phyloP scores from a whole-genome alignment of 2,888 invertebrate genomes.

The Neoascia interrupta region DNA sequence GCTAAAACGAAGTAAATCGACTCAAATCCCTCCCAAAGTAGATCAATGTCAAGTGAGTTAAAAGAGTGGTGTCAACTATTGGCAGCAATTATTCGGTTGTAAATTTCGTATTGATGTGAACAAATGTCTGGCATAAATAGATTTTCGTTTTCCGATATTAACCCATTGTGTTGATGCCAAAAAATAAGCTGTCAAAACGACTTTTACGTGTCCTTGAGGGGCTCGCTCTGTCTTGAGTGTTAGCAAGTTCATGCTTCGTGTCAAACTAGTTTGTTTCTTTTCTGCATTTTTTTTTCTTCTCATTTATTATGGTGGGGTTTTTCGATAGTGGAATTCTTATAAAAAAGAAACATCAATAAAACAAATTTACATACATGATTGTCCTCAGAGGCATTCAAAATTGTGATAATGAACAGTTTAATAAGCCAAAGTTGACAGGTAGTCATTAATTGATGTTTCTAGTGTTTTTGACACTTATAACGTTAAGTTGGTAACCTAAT shows the following conservation, averaged over 20 bases:
- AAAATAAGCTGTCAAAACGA: too few species aligned
- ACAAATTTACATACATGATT: constrained; percentile 24
- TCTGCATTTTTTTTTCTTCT: neutral
- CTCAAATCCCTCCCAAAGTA: constrained; percentile 7
- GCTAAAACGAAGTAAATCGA: constrained; percentile 1
- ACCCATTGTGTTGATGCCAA: too few species aligned
- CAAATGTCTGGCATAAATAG: too few species aligned
- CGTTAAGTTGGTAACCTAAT: constrained; percentile 3
- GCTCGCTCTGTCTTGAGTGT: neutral
- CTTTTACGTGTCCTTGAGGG: constrained; percentile 48
- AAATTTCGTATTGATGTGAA: constrained; percentile 19
- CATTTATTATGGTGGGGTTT: neutral
- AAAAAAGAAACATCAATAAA: neutral
- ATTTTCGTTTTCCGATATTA: too few species aligned
- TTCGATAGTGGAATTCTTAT: neutral
- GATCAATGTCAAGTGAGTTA: constrained; percentile 38
- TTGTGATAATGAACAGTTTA: neutral
- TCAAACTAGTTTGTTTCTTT: constrained; percentile 49
- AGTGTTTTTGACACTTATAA: neutral
- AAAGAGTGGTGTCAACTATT: constrained; percentile 19
- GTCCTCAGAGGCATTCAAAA: constrained; percentile 1
- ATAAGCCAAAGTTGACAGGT: neutral
- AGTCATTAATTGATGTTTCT: neutral
- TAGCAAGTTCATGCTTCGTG: constrained; percentile 41
- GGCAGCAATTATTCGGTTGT: constrained; percentile 27